phyloP scores from a whole-genome alignment of 2,797 vertebrate genomes.

The Danio jaintianensis region DNA sequence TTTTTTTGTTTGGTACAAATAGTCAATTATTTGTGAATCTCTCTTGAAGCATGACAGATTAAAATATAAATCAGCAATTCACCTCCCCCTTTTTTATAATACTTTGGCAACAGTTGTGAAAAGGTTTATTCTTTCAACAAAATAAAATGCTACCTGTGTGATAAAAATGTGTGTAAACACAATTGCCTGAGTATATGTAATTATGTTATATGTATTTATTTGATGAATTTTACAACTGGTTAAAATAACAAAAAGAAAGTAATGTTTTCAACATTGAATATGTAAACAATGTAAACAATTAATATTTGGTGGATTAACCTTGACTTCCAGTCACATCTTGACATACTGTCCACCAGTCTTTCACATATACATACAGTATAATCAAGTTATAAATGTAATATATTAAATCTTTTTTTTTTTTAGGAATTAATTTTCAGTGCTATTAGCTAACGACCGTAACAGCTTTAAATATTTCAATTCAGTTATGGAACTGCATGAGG shows the following conservation, averaged over 20 bases:
- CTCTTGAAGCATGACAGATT: slow-evolving; percentile 3
- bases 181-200: too few relatives aligned
- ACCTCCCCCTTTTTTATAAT: background rate
- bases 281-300: too few relatives aligned
- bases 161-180: background rate
- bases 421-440: background rate
- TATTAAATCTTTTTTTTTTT: background rate
- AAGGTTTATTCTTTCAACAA: slow-evolving; percentile 2
- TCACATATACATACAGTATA: background rate
- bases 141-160: background rate
- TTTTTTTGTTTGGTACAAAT: slow-evolving; percentile 5
- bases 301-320: too few relatives aligned
- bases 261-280: too few relatives aligned
- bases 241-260: too few relatives aligned
- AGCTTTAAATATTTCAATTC: background rate
- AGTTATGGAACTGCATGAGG: background rate
- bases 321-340: too few relatives aligned
- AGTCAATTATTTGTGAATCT: background rate
- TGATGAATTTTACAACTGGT: too few relatives aligned
- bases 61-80: slow-evolving; percentile 4
- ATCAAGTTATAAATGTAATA: background rate
- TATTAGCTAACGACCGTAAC: background rate
- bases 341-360: too few relatives aligned
- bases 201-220: too few relatives aligned
- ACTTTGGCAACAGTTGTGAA: background rate